phyloP scores from a whole-genome alignment of 1,140 invertebrate genomes.

The Listronotus bonariensis region DNA sequence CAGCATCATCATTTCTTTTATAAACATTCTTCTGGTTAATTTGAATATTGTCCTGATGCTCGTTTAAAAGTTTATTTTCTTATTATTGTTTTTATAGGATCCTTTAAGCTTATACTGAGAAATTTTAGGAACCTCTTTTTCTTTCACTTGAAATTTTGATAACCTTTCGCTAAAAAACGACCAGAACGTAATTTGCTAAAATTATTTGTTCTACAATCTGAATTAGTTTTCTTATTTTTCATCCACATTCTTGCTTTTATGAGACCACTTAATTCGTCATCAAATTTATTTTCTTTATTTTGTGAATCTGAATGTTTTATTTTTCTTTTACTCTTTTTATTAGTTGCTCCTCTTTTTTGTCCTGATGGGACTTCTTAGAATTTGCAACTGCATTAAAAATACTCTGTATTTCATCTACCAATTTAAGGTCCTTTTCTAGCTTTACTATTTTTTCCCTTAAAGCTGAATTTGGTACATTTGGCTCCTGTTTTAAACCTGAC shows the following conservation, averaged over 20 bases:
- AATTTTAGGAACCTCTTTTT: not conserved
- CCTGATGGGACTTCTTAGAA: constrained; percentile 3
- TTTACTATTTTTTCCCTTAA: constrained; percentile 21
- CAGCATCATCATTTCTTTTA: too few relatives aligned
- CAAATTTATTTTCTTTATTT: constrained; percentile 24
- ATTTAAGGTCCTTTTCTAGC: constrained; percentile 35
- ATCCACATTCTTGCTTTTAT: constrained; percentile 30
- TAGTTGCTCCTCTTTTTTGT: constrained; percentile 8
- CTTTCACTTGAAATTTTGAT: constrained; percentile 34
- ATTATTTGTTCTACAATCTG: constrained; percentile 1
- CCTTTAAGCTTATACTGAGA: not conserved
- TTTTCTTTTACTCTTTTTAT: not conserved
- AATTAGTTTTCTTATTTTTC: constrained; percentile 25
- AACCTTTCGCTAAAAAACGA: constrained; percentile 35
- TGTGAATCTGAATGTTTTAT: constrained; percentile 4
- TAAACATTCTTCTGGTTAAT: too few relatives aligned
- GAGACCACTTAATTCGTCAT: constrained; percentile 17
- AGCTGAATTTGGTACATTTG: not conserved
- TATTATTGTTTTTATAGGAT: not conserved
- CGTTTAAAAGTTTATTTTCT: not conserved
- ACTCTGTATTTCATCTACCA: constrained; percentile 39
- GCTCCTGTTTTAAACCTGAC: not conserved
- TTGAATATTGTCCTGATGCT: not conserved
- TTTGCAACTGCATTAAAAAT: constrained; percentile 25
- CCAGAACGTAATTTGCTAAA: constrained; percentile 6